A percentile compares a stretch with the other conserved stretches of the same genome.
Evolutionary conservation across 1,140 invertebrate species (phyloP).

Genomic region (Euura lappo): DNA sequence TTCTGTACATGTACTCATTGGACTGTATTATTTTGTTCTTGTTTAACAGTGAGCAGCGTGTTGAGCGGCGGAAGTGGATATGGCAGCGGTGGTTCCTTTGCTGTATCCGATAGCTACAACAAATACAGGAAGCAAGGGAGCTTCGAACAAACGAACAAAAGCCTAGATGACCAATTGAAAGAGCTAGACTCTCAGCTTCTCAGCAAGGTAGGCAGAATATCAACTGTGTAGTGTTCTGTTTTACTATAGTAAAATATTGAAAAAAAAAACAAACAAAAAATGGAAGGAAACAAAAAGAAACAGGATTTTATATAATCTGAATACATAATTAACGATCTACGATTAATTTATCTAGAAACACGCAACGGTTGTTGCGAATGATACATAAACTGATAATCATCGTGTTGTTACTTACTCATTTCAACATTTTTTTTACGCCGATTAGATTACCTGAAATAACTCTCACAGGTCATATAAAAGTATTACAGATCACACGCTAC

Average conservation of each 20-base stretch:
- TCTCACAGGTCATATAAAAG: constrained; percentile 42
- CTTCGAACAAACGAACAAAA: constrained; percentile 77
- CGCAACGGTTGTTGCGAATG: background rate
- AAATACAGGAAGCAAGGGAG: constrained; percentile 68
- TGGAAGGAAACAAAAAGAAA: no score
- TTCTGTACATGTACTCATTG: constrained; percentile 17
- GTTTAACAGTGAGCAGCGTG: constrained; percentile 62
- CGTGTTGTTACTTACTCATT: constrained; percentile 6
- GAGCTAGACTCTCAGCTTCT: constrained; percentile 78
- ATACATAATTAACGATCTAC: no score
- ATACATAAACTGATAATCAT: no score
- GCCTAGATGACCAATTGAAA: constrained; percentile 81
- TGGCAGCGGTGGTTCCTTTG: constrained; percentile 66
- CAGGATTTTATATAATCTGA: no score
- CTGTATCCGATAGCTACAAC: constrained; percentile 63
- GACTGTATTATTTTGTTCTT: background rate
- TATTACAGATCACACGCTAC: constrained; percentile 46
- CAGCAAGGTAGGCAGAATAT: constrained; percentile 70
- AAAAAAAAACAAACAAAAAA: background rate
- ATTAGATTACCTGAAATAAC: constrained; percentile 29
- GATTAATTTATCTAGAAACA: background rate
- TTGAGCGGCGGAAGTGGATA: constrained; percentile 64
- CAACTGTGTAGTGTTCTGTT: constrained; percentile 37
- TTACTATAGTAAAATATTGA: background rate
- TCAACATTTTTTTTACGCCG: background rate